Percentiles rank a stretch among this genome's conserved stretches.
These are phyloP conservation scores for Megaleporinus macrocephalus DNA, from an alignment of 2,113 vertebrate species.

Conservation along the genomic window DNA sequence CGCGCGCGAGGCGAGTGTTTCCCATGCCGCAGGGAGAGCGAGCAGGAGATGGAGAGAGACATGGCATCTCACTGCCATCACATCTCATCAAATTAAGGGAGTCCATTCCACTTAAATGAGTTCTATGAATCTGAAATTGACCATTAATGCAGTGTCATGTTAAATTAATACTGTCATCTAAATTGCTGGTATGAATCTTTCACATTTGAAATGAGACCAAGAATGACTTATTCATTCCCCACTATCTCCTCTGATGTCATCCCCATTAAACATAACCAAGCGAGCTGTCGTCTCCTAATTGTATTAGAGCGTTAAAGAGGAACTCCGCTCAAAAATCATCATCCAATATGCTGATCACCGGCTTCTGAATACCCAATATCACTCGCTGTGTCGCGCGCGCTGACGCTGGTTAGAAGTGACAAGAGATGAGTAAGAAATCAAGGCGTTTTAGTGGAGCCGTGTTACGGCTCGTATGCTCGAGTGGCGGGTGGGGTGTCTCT, in stretches of 20 bases:
- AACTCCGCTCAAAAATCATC: slow-evolving; percentile 52
- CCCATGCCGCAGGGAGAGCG: slow-evolving; percentile 49
- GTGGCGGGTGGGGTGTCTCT: not conserved
- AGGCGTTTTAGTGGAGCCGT: slow-evolving; percentile 9
- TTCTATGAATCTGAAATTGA: slow-evolving; percentile 81
- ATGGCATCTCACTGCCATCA: slow-evolving; percentile 79
- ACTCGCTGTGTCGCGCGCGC: not conserved
- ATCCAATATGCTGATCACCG: slow-evolving; percentile 55
- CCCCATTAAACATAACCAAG: slow-evolving; percentile 59
- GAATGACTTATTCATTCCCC: slow-evolving; percentile 64
- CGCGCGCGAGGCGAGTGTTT: slow-evolving; percentile 24
- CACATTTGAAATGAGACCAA: slow-evolving; percentile 62
- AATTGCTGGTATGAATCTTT: slow-evolving; percentile 65
- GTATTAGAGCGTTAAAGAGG: slow-evolving; percentile 57
- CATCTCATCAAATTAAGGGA: slow-evolving; percentile 78
- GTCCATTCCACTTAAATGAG: slow-evolving; percentile 84
- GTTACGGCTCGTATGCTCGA: not conserved
- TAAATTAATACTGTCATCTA: slow-evolving; percentile 73
- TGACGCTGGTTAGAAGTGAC: slow-evolving; percentile 4
- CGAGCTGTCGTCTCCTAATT: slow-evolving; percentile 51
- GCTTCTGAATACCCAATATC: slow-evolving; percentile 25
- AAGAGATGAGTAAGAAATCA: slow-evolving; percentile 27
- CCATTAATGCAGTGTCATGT: slow-evolving; percentile 80
- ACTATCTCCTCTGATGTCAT: slow-evolving; percentile 59
- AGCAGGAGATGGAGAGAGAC: slow-evolving; percentile 68